A percentile compares a stretch with the other conserved stretches of the same genome.
Evolutionary conservation across 2,113 vertebrate species (phyloP).

Genomic region (Boulengeromyrus knoepffleri): DNA sequence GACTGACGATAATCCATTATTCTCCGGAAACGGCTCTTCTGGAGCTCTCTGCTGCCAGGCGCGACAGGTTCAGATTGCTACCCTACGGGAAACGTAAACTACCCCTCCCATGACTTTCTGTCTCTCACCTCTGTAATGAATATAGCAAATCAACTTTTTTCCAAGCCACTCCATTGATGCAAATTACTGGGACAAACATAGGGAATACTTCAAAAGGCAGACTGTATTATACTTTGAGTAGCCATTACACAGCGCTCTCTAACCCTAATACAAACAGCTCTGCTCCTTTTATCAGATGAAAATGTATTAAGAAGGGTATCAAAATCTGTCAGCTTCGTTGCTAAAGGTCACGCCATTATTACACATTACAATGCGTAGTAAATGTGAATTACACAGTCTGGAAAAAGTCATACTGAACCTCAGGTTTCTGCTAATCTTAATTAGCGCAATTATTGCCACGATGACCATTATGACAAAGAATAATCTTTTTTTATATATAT

Average conservation of each 20-base stretch:
- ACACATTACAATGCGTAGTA: neutral
- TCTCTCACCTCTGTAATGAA: constrained; percentile 8
- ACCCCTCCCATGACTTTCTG: neutral
- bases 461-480: neutral
- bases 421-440: neutral
- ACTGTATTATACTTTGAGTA: constrained; percentile 6
- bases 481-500: neutral
- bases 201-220: constrained; percentile 16
- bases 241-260: constrained; percentile 10
- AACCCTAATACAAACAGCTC: neutral
- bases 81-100: neutral
- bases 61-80: neutral
- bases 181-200: neutral
- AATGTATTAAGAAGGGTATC: constrained; percentile 8
- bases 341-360: neutral
- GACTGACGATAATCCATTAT: constrained; percentile 6
- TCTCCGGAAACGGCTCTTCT: neutral
- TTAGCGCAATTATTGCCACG: neutral
- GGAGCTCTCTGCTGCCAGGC: neutral
- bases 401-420: neutral
- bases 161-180: constrained; percentile 9
- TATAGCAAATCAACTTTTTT: neutral
- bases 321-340: neutral
- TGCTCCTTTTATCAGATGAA: neutral
- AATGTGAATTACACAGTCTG: neutral